Percentiles rank a stretch among this genome's conserved stretches.
These are phyloP conservation scores for Danaus plexippus DNA, from an alignment of 1,140 invertebrate genomes.

Conservation along the genomic window DNA sequence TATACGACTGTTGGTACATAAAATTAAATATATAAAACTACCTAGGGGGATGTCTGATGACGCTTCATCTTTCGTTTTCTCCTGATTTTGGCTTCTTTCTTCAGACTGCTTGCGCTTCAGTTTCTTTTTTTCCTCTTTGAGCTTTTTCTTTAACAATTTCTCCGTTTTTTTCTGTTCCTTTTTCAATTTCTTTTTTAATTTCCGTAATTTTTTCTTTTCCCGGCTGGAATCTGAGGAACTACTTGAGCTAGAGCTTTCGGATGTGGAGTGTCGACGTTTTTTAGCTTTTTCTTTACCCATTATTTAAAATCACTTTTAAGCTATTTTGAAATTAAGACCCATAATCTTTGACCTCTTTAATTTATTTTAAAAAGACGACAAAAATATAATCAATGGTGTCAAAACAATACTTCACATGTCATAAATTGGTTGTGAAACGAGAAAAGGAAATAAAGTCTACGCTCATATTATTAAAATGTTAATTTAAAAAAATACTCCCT, in stretches of 20 bases:
- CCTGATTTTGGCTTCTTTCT: constrained; percentile 32
- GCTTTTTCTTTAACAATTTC: constrained; percentile 60
- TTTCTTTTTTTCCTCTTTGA: constrained; percentile 59
- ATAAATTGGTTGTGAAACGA: no score
- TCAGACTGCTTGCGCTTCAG: constrained; percentile 48
- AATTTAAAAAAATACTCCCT: no score
- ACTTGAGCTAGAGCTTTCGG: constrained; percentile 39
- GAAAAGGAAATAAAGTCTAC: no score
- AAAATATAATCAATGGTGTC: no score
- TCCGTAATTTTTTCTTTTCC: constrained; percentile 59
- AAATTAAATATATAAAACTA: constrained; percentile 18
- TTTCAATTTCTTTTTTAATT: constrained; percentile 65
- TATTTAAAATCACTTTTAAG: constrained; percentile 4
- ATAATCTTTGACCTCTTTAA: no score
- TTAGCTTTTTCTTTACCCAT: constrained; percentile 61
- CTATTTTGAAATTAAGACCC: no score
- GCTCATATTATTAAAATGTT: no score
- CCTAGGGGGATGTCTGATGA: constrained; percentile 69
- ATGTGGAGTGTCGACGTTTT: constrained; percentile 43
- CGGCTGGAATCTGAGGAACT: constrained; percentile 38
- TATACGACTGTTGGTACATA: constrained; percentile 2
- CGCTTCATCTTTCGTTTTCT: constrained; percentile 25
- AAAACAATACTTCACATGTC: no score
- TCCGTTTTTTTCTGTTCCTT: constrained; percentile 63
- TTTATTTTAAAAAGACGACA: no score